Percentiles rank a stretch among this genome's conserved stretches.
phyloP scores from a whole-genome alignment of 64 coral and sea anemone species.

The Cladopsammia gracilis region DNA sequence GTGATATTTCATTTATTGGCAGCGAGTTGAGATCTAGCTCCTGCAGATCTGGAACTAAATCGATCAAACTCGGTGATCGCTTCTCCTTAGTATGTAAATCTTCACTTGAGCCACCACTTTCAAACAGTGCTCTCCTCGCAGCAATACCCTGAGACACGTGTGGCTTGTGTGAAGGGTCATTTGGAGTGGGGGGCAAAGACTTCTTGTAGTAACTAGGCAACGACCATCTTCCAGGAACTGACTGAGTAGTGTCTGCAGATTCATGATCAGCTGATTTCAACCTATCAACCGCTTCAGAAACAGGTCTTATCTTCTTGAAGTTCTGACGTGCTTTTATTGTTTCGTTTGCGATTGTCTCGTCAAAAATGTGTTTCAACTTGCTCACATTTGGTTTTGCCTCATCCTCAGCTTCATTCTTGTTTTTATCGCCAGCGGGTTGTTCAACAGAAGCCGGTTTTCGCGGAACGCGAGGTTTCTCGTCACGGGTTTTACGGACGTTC shows the following conservation, averaged over 20 bases:
- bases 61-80: constrained; percentile 75
- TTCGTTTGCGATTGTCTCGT: constrained; percentile 84
- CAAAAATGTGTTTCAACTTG: constrained; percentile 95
- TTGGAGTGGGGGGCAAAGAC: constrained; percentile 17
- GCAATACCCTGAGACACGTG: constrained; percentile 87
- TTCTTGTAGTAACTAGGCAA: constrained; percentile 94
- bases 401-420: constrained; percentile 3
- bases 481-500: constrained; percentile 43
- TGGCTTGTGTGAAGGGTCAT: constrained; percentile 64
- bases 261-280: constrained; percentile 60
- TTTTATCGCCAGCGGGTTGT: constrained; percentile 1
- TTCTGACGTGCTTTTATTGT: constrained; percentile 60
- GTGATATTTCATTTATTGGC: background rate
- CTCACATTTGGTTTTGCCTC: constrained; percentile 68
- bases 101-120: constrained; percentile 65
- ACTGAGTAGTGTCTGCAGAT: constrained; percentile 20
- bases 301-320: constrained; percentile 33
- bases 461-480: constrained; percentile 4
- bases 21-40: constrained; percentile 5
- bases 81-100: constrained; percentile 62
- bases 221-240: constrained; percentile 69
- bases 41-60: constrained; percentile 86
- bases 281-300: constrained; percentile 6
- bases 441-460: background rate
- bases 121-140: constrained; percentile 90